Evolutionary conservation across 1,140 invertebrate species (phyloP), one percentile per base, ranked within the genome.

Genomic region (Tetramorium alpestre): DNA sequence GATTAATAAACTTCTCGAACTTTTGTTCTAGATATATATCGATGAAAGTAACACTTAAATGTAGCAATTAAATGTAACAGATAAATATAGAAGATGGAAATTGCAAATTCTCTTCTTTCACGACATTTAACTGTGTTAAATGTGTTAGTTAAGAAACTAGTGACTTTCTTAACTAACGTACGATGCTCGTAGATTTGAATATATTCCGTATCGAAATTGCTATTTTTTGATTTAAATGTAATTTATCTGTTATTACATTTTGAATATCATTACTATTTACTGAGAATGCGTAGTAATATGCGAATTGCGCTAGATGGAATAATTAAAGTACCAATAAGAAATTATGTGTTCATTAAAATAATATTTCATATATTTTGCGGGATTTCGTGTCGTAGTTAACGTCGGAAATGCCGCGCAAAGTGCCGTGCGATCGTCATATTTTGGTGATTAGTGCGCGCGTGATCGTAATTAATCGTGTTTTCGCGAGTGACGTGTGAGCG

Each of bases 381-480:
- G 28, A 67, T 67, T 44, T 2, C n/a, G n/a, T 3, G 38, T 67
- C 64, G 64, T 33, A 3, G 7, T 64, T 38, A 64, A 64, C 18
- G 28, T 64, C 16, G 28, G 33, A 64, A 64, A 7, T 64, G 33
- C 2, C 33, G 62, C 62, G 6, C 11, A 64, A 64, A 38, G 18
- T 64, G 33, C 33, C 18, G 16, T 7, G 62, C 16, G 62, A 64
- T 64, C 16, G 28, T 64, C 25, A 33, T 16, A 62, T 62, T 62
- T 62, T 62, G 13, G 60, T 62, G 60, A 38, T 64, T 64, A 64
- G 28, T 33, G 28, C 16, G 60, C 38, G 33, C 38, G 64, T 18
- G 33, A 41, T 67, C 38, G 64, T 67, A 67, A 67, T 67, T 67
- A 67, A 67, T 67, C n/a, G 33, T 65, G 25, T 38, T 65, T 38